Conservation (phyloP, 2,797 vertebrate genomes). For the Rhincodon typus region DNA sequence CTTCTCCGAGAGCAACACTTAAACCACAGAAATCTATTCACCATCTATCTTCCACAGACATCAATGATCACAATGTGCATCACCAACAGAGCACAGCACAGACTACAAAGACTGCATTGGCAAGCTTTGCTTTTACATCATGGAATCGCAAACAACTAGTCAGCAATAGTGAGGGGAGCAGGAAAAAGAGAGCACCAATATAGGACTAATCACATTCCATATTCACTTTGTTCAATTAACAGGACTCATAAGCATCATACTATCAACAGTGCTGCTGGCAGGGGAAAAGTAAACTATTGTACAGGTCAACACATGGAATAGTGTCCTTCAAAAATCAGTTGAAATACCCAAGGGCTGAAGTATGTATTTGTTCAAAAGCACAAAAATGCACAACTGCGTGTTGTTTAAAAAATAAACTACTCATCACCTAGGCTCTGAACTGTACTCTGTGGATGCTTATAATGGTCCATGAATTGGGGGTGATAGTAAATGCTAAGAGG, state of each 20-base stretch:
- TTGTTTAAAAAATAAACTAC: not conserved
- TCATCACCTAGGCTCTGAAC: not conserved
- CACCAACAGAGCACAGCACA: slow-evolving; percentile 29
- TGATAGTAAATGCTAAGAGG: not conserved
- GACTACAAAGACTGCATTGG: slow-evolving; percentile 31
- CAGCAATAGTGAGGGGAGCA: slow-evolving; percentile 37
- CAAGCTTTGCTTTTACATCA: slow-evolving; percentile 36
- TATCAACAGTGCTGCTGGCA: slow-evolving; percentile 26
- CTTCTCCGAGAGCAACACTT: slow-evolving; percentile 30
- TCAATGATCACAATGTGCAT: slow-evolving; percentile 29
- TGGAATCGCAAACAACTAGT: slow-evolving; percentile 37
- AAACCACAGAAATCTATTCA: slow-evolving; percentile 35
- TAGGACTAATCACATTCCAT: slow-evolving; percentile 68
- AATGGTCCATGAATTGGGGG: not conserved
- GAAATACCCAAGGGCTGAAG: slow-evolving; percentile 14
- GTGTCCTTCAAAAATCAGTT: not conserved
- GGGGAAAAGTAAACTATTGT: slow-evolving; percentile 5
- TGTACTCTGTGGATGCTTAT: not conserved
- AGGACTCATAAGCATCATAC: slow-evolving; percentile 27
- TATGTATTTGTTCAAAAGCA: not conserved
- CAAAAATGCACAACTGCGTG: not conserved
- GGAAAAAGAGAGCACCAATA: slow-evolving; percentile 57
- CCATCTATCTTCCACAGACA: not conserved
- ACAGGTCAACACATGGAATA: slow-evolving; percentile 22
- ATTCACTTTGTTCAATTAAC: slow-evolving; percentile 53